Evolutionary conservation across 2,113 vertebrate species (phyloP), one percentile per base, ranked within the genome.

Genomic region (Echinops telfairi): DNA sequence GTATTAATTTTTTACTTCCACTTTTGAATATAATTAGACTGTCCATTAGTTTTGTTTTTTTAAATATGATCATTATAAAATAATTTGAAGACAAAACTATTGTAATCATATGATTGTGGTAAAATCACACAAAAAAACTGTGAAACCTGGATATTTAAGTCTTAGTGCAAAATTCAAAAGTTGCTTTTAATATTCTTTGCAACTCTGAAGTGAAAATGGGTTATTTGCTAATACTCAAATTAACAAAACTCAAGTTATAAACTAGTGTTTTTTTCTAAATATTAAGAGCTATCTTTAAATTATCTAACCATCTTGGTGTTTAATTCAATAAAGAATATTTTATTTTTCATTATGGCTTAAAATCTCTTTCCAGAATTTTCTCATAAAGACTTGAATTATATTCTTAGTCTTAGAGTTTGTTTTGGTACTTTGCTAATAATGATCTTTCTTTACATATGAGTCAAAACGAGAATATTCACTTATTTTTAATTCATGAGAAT

Each of bases 1-100:
- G 47, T 53, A 53, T 53, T 9, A 53, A 53, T 66, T 3, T 3
- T 47, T 7, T 71, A 19, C 16, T 91, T 91, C n/a, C 3, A 76
- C 15, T 25, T 94, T 88, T 90, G 10, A 81, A 92, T 81, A 66
- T 11, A 83, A 90, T 88, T 88, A 90, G 68, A 78, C 66, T 73
- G 88, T 76, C 89, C 25, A 87, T 71, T 94, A 79, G 16, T 25
- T 25, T 66, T 23, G 6, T 0, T 83, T 86, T 83, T n/a, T 84
- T 92, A 1, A 36, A 57, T 40, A 73, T 60, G 5, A 79, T 88
- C 19, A 25, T 27, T 27, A 78, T 57, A 73, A 90, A 87, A 22
- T 53, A 80, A 58, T 73, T 86, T 68, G 10, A 89, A 91, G 10
- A 9, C n/a, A 90, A 86, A 92, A 38, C 1, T 80, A 7, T 89